Base-by-base conservation (phyloP, 37 sponge, comb jelly and placozoan genomes). In the Geodia barretti region DNA sequence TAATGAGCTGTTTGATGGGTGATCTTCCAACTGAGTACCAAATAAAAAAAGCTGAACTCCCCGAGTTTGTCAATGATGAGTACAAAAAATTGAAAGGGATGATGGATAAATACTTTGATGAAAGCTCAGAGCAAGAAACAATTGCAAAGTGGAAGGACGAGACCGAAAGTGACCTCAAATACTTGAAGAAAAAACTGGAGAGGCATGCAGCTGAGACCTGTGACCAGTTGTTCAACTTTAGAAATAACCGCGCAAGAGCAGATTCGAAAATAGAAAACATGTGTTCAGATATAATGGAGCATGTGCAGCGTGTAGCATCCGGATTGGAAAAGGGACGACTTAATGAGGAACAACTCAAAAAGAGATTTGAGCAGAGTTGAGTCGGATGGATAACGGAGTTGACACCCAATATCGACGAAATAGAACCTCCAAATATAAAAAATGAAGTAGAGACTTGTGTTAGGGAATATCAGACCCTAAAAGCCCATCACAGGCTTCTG, bases 71-170 rank as follows among this genome's bases (percentile, higher is more conserved):
- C 26, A 29, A 31, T 39, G 11, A 36, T 17, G 19, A 24, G 24
- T 25, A 78, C 23, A 3, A 30, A 2, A 37, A 78, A 65, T 23
- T 78, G 4, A 28, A 64, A n/a, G 68, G 36, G 2, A 64, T 65
- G 30, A 37, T 66, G 79, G 8, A 64, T 4, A 37, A 64, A n/a
- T 78, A 61, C 40, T 64, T 78, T 64, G 41, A 64, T 34, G 54
- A 41, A 65, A 33, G 58, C 36, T 25, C 31, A 24, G 20, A 38
- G 4, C 29, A 9, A 40, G 43, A 37, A 11, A 78, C 25, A 23
- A 25, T 78, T 20, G 32, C 68, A 14, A 38, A 62, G 24, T 65
- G 68, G 67, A 17, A 65, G 1, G 41, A 39, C 5, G 28, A 39
- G 9, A 78, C 68, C 5, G 24, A 35, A 65, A 9, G 24, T 17